A percentile compares a stretch with the other conserved stretches of the same genome.
Evolutionary conservation across 2,113 vertebrate species (phyloP).

Genomic region (Eulacestoma nigropectus): DNA sequence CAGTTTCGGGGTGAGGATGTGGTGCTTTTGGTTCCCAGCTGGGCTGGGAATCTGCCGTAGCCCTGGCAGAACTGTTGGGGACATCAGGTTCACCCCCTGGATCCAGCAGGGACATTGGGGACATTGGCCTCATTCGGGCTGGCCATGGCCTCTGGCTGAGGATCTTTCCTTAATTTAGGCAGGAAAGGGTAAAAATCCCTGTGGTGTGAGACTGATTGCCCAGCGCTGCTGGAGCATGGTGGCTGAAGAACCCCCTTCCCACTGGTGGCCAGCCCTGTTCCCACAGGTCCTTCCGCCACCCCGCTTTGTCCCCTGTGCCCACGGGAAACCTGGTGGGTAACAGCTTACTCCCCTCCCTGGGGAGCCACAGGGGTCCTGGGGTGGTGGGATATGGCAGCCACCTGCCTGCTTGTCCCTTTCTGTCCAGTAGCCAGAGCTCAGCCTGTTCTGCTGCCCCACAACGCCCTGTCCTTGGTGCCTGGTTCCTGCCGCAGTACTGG

Average conservation of each 20-base stretch:
- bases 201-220: not conserved
- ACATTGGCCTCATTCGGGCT: not conserved
- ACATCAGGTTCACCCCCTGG: not conserved
- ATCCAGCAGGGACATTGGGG: not conserved
- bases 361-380: not conserved
- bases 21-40: not conserved
- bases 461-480: fast-evolving
- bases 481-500: not conserved
- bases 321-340: not conserved
- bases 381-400: not conserved
- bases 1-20: not conserved
- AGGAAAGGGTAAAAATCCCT: not conserved
- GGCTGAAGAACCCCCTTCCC: not conserved
- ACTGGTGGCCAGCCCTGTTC: not conserved
- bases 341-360: not conserved
- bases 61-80: not conserved
- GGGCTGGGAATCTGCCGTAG: not conserved
- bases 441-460: not conserved
- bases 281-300: fast-evolving
- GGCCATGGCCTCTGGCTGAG: not conserved
- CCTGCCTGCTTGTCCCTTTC: not conserved
- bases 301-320: not conserved
- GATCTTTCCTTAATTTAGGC: not conserved
- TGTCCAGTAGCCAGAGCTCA: fast-evolving
- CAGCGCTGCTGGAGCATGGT: not conserved